Base-by-base conservation (phyloP, 1,140 invertebrate species). In the Macrobrachium nipponense region DNA sequence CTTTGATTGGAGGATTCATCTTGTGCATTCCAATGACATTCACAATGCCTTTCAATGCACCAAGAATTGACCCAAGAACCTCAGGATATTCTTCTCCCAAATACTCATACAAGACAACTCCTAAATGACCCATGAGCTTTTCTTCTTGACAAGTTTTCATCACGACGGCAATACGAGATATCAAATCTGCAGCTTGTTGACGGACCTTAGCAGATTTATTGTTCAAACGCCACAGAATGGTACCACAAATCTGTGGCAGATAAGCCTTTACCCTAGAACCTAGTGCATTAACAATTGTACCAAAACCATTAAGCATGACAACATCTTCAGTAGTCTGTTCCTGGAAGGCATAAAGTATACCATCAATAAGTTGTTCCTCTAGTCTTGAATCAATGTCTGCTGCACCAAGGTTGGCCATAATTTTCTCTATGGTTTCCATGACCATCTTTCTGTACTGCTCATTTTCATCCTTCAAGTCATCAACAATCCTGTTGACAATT, bases 21-120 rank as follows among this genome's bases (percentile, higher is more conserved):
- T 99, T 99, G 0, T 98, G 99, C 98, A 99, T 99, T 90, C 98
- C 98, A 91, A 99, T 99, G 5, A 99, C 99, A 92, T 99, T 99
- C 0, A 99, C 98, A 90, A 99, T 99, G 1, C 96, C 97, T 92
- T 99, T 99, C 0, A 99, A 92, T 2, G 98, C 99, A 3, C 98
- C 99, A 8, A 99, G 93, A 91, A 99, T 99, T 66, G 97, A 99
- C 80, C 99, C 99, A 82, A 99, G 91, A 43, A 99, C 99, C 93
- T 99, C 99, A 0, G 99, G 99, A 91, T 99, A 99, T 92, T 99
- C 98, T 92, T 99, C 99, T 89, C 99, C 99, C 87, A 99, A 92
- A 91, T 99, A 99, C 92, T 99, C 99, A 91, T 99, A 99, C 73
- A 99, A 92, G n/a, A 99, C 98, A 12, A 99, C 97, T 89, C 98